Conservation (phyloP, 2,888 invertebrate species). For the Hecatera dysodea region DNA sequence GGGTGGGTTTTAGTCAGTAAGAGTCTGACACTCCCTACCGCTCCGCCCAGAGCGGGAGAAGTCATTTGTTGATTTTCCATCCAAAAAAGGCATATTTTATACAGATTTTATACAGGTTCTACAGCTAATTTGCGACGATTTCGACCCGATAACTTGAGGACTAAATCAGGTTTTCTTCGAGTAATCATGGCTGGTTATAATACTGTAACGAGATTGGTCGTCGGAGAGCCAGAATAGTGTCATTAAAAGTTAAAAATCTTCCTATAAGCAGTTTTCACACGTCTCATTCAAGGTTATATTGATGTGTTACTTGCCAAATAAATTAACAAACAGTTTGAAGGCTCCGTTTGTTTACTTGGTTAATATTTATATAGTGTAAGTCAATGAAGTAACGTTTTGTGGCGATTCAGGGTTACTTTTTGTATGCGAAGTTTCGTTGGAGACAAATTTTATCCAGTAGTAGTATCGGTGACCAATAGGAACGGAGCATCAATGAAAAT, state of each 20-base stretch:
- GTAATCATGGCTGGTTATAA: background rate
- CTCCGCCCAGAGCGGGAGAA: too few relatives aligned
- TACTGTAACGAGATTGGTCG: too few relatives aligned
- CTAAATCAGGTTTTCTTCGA: too few relatives aligned
- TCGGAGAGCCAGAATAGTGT: background rate
- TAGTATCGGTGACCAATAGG: too few relatives aligned
- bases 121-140: too few relatives aligned
- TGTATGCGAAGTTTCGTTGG: background rate
- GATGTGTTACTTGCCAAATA: constrained; percentile 49
- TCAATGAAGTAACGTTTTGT: background rate
- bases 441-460: background rate
- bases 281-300: constrained; percentile 16
- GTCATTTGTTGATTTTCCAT: too few relatives aligned
- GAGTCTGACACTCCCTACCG: too few relatives aligned
- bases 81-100: too few relatives aligned
- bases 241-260: background rate
- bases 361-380: constrained; percentile 14
- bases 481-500: too few relatives aligned
- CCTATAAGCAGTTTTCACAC: constrained; percentile 24
- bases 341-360: constrained; percentile 29
- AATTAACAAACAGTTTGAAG: constrained; percentile 44
- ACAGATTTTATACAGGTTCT: too few relatives aligned
- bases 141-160: too few relatives aligned
- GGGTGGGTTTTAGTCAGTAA: too few relatives aligned
- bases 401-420: background rate